phyloP scores from a whole-genome alignment of 2,888 invertebrate genomes.

The Epiblema foenella region DNA sequence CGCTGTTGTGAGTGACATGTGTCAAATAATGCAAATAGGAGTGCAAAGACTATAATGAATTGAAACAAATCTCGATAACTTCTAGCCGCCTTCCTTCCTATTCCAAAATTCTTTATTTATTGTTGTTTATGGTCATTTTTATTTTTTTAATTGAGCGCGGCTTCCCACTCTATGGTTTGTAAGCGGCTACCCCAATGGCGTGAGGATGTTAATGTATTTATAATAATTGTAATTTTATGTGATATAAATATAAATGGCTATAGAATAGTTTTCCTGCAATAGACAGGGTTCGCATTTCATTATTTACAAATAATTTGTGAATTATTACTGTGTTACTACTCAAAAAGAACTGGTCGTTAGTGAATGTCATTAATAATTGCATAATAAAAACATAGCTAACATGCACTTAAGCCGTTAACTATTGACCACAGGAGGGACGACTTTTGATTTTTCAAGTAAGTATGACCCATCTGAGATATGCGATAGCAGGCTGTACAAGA shows the following conservation, averaged over 20 bases:
- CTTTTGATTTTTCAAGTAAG: too few relatives aligned
- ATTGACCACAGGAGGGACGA: too few relatives aligned
- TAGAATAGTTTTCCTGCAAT: slow-evolving; percentile 59
- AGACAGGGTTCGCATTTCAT: slow-evolving; percentile 37
- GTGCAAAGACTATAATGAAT: slow-evolving; percentile 62
- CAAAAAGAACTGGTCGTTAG: too few relatives aligned
- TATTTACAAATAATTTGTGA: not conserved
- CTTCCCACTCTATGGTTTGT: slow-evolving; percentile 53
- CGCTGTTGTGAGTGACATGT: too few relatives aligned
- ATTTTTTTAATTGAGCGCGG: slow-evolving; percentile 56
- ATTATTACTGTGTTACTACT: not conserved
- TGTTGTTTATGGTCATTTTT: slow-evolving; percentile 51
- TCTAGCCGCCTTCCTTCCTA: slow-evolving; percentile 58
- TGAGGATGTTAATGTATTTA: slow-evolving; percentile 63
- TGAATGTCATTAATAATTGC: too few relatives aligned
- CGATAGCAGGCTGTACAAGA: too few relatives aligned
- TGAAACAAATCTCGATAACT: slow-evolving; percentile 66
- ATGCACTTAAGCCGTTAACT: too few relatives aligned
- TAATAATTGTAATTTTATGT: slow-evolving; percentile 71
- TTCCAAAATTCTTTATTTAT: slow-evolving; percentile 58
- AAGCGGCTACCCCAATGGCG: slow-evolving; percentile 65
- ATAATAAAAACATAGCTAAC: too few relatives aligned
- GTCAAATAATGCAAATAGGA: slow-evolving; percentile 60
- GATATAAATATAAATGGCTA: slow-evolving; percentile 72
- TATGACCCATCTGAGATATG: too few relatives aligned